phyloP scores from a whole-genome alignment of 53 echinoderm and acorn worm species.

The Holothuria leucospilota region DNA sequence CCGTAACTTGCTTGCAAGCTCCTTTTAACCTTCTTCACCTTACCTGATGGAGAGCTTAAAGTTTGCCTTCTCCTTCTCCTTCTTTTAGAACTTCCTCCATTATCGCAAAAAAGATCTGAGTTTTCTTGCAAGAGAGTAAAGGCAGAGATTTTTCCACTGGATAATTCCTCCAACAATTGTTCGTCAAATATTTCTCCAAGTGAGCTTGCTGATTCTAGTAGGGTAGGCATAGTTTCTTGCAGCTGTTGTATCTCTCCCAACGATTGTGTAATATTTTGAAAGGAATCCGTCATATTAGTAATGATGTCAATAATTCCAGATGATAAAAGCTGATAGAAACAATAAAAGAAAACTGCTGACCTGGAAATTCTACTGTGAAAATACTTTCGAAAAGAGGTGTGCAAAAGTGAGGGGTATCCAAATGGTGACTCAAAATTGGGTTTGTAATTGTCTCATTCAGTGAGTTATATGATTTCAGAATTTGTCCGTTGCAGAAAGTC shows the following conservation, averaged over 20 bases:
- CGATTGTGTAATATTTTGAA: conserved; percentile 13
- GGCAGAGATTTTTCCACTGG: neutral
- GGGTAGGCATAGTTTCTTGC: neutral
- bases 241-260: neutral
- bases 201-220: neutral
- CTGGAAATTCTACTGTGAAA: too few species aligned
- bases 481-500: too few species aligned
- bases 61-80: conserved; percentile 6
- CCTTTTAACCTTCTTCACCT: neutral
- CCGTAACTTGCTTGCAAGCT: neutral
- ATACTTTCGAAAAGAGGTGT: too few species aligned
- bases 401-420: too few species aligned
- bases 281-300: conserved; percentile 8
- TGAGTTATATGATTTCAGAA: too few species aligned
- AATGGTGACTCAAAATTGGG: too few species aligned
- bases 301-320: neutral
- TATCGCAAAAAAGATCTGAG: conserved; percentile 9
- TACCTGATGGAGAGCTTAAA: neutral
- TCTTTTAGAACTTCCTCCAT: neutral
- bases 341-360: too few species aligned
- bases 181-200: neutral
- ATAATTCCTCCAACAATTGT: neutral
- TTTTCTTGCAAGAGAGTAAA: conserved; percentile 26
- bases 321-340: too few species aligned
- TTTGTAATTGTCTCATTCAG: too few species aligned